Evolutionary conservation across 2,888 invertebrate genomes (phyloP), one percentile per base, ranked within the genome.

Genomic region (Nipponacmea schrenckii): DNA sequence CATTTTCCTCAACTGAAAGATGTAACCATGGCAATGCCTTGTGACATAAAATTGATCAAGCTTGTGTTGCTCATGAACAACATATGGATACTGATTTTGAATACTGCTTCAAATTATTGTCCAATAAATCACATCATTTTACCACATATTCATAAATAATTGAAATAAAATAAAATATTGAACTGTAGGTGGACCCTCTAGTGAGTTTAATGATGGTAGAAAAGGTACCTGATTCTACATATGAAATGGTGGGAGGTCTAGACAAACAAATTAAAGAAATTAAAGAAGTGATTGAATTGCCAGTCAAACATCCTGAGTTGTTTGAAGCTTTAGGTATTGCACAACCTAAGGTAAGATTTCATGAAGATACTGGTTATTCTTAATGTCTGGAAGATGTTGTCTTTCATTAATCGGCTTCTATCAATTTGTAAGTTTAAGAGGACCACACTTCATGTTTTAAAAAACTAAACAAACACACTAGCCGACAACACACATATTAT

Each of bases 141-240:
- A 24, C 64, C 20, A 26, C n/a, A n/a, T n/a, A n/a, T n/a, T n/a
- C n/a, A n/a, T n/a, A n/a, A n/a, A n/a, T n/a, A n/a, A n/a, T n/a
- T n/a, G n/a, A n/a, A n/a, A n/a, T n/a, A n/a, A n/a, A n/a, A n/a
- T 39, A 39, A 39, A 39, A 39, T 39, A 39, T 39, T 39, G 39
- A 39, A 31, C 46, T 65, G 4, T 70, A 86, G 87, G 97, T 99
- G 2, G 99, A 99, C 91, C 99, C 99, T 0, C 91, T 99, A 73
- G 99, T 99, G 0, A 98, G 98, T 0, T 92, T 99, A 75, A 99
- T 99, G 99, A 99, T 99, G 99, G 99, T 99, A 0, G 99, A 99
- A 89, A 99, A 99, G 90, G 99, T 99, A 2, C 99, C 99, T 0
- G 99, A 99, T 89, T 98, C 98, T 0, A 99, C 99, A 0, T 99